These are phyloP conservation scores for Caenorhabditis remanei DNA, from an alignment of 1,140 invertebrate genomes.

Conservation along the genomic window DNA sequence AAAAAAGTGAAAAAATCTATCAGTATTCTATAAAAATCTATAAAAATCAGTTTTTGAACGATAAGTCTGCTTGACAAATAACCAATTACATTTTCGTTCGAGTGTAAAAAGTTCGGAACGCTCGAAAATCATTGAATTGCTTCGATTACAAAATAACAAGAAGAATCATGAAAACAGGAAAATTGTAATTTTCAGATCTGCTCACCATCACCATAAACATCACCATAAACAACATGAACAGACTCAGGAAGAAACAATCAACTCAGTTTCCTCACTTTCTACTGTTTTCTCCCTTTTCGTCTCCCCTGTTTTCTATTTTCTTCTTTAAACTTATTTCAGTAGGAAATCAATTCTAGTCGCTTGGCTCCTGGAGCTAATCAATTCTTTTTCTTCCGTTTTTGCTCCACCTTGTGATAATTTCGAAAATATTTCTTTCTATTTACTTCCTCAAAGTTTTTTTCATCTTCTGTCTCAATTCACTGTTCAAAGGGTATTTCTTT, in stretches of 20 bases:
- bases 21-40: too few species aligned
- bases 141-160: background rate
- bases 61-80: too few species aligned
- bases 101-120: too few species aligned
- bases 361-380: background rate
- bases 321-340: background rate
- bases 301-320: constrained; percentile 8
- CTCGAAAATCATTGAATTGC: too few species aligned
- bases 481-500: constrained; percentile 40
- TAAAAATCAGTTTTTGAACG: too few species aligned
- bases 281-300: background rate
- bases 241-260: constrained; percentile 43
- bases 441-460: background rate
- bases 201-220: constrained; percentile 45
- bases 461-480: constrained; percentile 35
- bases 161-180: background rate
- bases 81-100: too few species aligned
- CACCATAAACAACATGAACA: constrained; percentile 29
- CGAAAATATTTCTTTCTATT: background rate
- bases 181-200: background rate
- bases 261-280: constrained; percentile 11
- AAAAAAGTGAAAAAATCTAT: background rate
- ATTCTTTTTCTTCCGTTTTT: background rate
- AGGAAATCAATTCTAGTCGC: background rate
- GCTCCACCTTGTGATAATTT: constrained; percentile 31